Percentiles rank a stretch among this genome's conserved stretches.
Conservation (phyloP, 2,888 invertebrate genomes). For the Cylloceria caligata region DNA sequence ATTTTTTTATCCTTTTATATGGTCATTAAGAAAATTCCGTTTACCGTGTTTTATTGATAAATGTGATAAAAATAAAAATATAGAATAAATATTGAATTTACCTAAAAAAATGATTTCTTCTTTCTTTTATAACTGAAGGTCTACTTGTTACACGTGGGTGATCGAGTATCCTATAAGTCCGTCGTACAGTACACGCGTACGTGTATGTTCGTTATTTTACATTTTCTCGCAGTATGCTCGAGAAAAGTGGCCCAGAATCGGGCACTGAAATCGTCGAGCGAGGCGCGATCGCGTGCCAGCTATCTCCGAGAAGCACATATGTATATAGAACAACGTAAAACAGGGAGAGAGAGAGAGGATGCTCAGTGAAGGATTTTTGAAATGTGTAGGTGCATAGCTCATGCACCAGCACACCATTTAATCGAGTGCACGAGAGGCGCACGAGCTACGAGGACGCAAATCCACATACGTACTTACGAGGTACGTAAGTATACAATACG, state of each 20-base stretch:
- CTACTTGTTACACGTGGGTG: constrained; percentile 44
- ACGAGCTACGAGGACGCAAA: constrained; percentile 46
- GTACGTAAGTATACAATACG: constrained; percentile 18
- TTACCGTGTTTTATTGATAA: not conserved
- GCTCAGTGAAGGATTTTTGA: constrained; percentile 24
- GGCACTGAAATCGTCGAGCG: constrained; percentile 57
- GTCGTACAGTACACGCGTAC: not conserved
- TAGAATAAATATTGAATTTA: not conserved
- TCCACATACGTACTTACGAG: constrained; percentile 27
- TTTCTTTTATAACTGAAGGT: constrained; percentile 20
- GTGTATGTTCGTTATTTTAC: constrained; percentile 36
- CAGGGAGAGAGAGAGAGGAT: constrained; percentile 13
- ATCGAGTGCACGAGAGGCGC: constrained; percentile 62
- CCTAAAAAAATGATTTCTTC: not conserved
- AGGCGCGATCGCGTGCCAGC: constrained; percentile 66
- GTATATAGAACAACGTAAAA: not conserved
- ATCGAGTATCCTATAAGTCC: constrained; percentile 24
- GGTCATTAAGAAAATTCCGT: not conserved
- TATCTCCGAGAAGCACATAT: not conserved
- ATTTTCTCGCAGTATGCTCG: constrained; percentile 41
- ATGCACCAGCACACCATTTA: constrained; percentile 55
- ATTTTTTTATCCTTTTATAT: no score
- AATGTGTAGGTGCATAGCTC: constrained; percentile 58
- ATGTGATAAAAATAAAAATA: not conserved
- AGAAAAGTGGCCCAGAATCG: constrained; percentile 58